phyloP scores from a whole-genome alignment of 2,888 invertebrate genomes.

The Phortica okadai region DNA sequence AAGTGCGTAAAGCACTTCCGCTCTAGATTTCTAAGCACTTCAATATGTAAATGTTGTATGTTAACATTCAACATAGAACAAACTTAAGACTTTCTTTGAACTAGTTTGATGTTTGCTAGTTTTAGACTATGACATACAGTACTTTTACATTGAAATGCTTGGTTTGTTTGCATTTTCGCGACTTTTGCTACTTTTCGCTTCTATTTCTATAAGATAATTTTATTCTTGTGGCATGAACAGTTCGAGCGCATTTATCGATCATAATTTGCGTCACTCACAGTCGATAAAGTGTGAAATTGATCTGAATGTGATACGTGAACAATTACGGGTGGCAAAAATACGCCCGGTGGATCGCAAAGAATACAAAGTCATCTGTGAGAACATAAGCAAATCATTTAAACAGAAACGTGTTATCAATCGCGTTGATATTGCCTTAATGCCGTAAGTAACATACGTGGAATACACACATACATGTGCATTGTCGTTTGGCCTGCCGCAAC shows the following conservation, averaged over 20 bases:
- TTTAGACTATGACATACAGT: neutral
- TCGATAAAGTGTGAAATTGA: conserved; percentile 29
- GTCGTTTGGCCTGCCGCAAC: too few relatives aligned
- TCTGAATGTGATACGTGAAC: conserved; percentile 45
- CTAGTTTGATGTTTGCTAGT: too few relatives aligned
- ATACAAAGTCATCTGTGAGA: conserved; percentile 39
- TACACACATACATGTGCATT: neutral
- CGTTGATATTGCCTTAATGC: conserved; percentile 49
- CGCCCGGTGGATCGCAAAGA: conserved; percentile 17
- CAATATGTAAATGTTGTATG: too few relatives aligned
- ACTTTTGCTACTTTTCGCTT: too few relatives aligned
- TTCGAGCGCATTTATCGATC: neutral
- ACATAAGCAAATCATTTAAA: conserved; percentile 41
- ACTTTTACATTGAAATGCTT: too few relatives aligned
- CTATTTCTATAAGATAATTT: too few relatives aligned
- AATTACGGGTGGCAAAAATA: conserved; percentile 34
- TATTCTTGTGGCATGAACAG: too few relatives aligned
- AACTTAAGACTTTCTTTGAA: too few relatives aligned
- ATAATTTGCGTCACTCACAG: neutral
- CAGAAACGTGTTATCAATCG: conserved; percentile 37
- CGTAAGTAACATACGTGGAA: conserved; percentile 40
- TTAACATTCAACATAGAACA: too few relatives aligned
- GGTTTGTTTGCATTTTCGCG: too few relatives aligned
- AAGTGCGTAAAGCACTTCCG: too few relatives aligned
- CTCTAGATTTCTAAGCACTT: too few relatives aligned